Evolutionary conservation across 2,113 vertebrate species (phyloP).

Genomic region (Laticauda colubrina): DNA sequence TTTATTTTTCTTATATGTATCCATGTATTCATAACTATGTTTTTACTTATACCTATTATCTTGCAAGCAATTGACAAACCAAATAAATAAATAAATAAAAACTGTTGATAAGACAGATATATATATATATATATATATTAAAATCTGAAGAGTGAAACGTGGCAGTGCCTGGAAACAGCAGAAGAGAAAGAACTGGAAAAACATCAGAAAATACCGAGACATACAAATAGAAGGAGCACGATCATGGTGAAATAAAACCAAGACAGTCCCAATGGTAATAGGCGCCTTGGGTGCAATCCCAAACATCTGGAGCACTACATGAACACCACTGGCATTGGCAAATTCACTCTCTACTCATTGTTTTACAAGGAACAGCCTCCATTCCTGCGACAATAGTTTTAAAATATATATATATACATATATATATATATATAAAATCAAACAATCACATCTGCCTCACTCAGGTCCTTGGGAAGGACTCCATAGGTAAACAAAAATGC

Average conservation of each 20-base stretch:
- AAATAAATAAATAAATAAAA: no score
- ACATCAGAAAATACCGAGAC: background rate
- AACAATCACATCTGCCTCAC: background rate
- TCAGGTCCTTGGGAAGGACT: background rate
- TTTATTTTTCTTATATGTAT: no score
- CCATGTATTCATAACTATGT: no score
- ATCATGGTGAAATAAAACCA: background rate
- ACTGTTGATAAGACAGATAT: background rate
- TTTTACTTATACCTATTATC: no score
- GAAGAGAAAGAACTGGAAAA: background rate
- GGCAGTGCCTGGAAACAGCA: background rate
- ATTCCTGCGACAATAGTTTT: background rate
- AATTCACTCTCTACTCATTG: background rate
- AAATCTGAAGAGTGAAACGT: background rate
- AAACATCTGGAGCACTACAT: background rate
- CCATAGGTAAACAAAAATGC: background rate
- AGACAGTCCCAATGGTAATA: background rate
- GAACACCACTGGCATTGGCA: background rate
- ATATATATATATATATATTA: no score
- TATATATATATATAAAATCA: no score
- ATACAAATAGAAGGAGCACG: background rate
- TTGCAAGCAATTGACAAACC: no score
- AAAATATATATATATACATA: background rate
- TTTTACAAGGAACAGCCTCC: background rate
- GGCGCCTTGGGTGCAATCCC: background rate